Base-by-base conservation (phyloP, 2,888 invertebrate genomes). In the Agrenia bidenticulata region DNA sequence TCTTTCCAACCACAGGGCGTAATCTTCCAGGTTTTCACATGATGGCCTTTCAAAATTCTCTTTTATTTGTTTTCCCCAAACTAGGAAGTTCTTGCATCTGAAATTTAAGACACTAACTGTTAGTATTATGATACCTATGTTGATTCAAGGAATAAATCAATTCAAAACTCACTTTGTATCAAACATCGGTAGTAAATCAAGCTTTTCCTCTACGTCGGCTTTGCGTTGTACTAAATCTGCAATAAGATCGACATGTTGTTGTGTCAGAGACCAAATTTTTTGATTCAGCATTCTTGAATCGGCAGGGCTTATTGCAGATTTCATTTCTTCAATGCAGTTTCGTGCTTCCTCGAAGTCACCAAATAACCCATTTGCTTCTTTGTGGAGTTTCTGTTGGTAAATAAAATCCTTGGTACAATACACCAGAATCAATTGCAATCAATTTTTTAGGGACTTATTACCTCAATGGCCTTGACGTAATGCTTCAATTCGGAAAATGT, bases 201-300 rank as follows among this genome's bases (percentile, higher is more conserved):
- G 81, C 66, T 88, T 85, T 77, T 92, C 92, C 73, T 89, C 88
- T 27, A 91, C 82, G 70, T 86, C 84, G 77, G 88, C 88, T 17
- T 87, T 86, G 11, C 90, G 81, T 49, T 86, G 84, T 0, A 88
- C 85, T 1, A 93, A 81, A 78, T 90, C 89, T 76, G 90, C 88
- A 76, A 91, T 89, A 1, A 92, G 80, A 75, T 93, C 92, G 0
- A 87, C 87, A 73, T 91, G 88, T 76, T 90, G 89, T 78, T 93
- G 91, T 80, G 86, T 85, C 60, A 92, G 80, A 67, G 91, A 84
- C 86, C 90, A 89, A 2, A 63, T 5, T 72, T 86, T 85, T 78
- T 92, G 92, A 74, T 87, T 87, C 55, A 92, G 85, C 15, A 87
- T 83, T 78, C 92, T 89, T 80, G 91, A 88, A 77, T 94, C 93